These are phyloP conservation scores for Caenorhabditis angaria DNA, from an alignment of 2,888 invertebrate genomes.

Conservation along the genomic window DNA sequence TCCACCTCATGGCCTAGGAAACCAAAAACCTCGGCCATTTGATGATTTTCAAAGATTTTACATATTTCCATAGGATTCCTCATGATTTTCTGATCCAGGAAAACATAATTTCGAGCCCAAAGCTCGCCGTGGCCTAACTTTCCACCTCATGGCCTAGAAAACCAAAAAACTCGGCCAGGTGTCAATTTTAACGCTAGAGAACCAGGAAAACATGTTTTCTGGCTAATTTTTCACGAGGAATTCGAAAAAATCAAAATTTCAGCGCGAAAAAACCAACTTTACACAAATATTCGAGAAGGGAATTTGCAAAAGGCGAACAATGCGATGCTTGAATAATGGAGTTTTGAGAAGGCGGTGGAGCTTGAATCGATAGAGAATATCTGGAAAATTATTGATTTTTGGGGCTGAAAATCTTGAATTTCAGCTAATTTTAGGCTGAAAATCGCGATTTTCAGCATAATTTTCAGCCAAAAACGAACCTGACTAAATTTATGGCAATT, in stretches of 20 bases:
- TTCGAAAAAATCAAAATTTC: too few relatives aligned
- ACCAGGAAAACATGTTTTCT: too few relatives aligned
- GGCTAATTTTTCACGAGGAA: too few relatives aligned
- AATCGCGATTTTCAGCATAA: not conserved
- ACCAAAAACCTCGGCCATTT: too few relatives aligned
- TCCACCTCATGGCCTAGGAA: too few relatives aligned
- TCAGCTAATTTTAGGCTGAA: too few relatives aligned
- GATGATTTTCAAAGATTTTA: slow-evolving; percentile 15
- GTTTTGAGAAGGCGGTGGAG: slow-evolving; percentile 17
- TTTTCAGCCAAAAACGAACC: not conserved
- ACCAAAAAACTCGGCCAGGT: too few relatives aligned
- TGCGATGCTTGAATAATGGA: slow-evolving; percentile 21
- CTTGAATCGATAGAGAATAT: slow-evolving; percentile 30
- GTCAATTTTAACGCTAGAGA: too few relatives aligned
- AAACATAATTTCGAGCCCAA: too few relatives aligned
- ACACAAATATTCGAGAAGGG: slow-evolving; percentile 43
- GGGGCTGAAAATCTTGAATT: too few relatives aligned
- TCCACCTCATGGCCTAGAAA: too few relatives aligned
- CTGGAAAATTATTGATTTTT: slow-evolving; percentile 14
- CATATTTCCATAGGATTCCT: not conserved
- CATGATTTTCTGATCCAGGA: not conserved
- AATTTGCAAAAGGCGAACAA: slow-evolving; percentile 35
- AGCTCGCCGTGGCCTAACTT: too few relatives aligned
- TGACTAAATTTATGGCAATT: slow-evolving; percentile 10
- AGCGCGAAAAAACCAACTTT: slow-evolving; percentile 29